phyloP scores from a whole-genome alignment of 2,888 invertebrate genomes.

The Oscheius sp. region DNA sequence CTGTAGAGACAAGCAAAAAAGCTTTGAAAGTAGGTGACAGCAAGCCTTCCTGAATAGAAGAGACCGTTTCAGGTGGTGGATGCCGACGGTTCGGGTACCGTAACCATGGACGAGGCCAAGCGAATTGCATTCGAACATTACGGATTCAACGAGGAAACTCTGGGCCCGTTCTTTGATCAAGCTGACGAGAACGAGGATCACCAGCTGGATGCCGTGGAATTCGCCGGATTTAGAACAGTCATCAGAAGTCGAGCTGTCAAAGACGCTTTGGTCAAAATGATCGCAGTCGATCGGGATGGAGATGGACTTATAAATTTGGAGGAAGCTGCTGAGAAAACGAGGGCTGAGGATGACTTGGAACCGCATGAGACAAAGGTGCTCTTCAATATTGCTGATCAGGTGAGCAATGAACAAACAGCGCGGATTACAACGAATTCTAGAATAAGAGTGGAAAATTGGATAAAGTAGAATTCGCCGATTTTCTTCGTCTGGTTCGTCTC shows the following conservation, averaged over 20 bases:
- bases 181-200: slow-evolving; percentile 72
- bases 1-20: slow-evolving; percentile 69
- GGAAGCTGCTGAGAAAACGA: slow-evolving; percentile 67
- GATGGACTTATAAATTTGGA: slow-evolving; percentile 62
- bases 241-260: slow-evolving; percentile 56
- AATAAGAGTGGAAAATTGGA: slow-evolving; percentile 68
- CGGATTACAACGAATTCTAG: slow-evolving; percentile 39
- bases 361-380: slow-evolving; percentile 63
- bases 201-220: slow-evolving; percentile 69
- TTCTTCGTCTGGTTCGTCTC: slow-evolving; percentile 68
- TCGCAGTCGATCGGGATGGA: slow-evolving; percentile 52
- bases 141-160: slow-evolving; percentile 58
- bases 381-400: slow-evolving; percentile 71
- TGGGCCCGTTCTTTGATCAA: slow-evolving; percentile 71
- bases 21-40: slow-evolving; percentile 57
- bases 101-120: slow-evolving; percentile 70
- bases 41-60: neutral
- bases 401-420: neutral
- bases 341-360: slow-evolving; percentile 70
- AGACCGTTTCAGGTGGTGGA: slow-evolving; percentile 61
- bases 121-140: slow-evolving; percentile 70
- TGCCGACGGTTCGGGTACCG: slow-evolving; percentile 68
- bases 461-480: slow-evolving; percentile 71
- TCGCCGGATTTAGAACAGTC: slow-evolving; percentile 70
- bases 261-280: slow-evolving; percentile 56